Evolutionary conservation across 2,113 vertebrate species (phyloP), one percentile per base, ranked within the genome.

Genomic region (Hemibagrus wyckioides): DNA sequence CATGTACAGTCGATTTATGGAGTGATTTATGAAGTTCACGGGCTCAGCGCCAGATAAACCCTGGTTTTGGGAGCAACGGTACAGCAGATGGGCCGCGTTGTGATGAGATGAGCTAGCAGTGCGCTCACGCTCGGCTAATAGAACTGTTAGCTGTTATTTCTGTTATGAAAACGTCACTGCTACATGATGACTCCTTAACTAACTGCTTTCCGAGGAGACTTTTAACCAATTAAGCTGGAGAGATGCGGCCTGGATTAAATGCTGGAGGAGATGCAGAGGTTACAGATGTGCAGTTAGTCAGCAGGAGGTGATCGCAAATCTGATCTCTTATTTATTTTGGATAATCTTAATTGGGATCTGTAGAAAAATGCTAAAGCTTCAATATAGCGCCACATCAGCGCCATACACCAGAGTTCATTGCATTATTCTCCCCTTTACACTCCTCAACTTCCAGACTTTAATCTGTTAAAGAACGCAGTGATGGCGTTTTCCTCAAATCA

Each of bases 141-240:
- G 95, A 95, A 96, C 95, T 95, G 95, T 94, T 94, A 93, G 92
- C 94, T 94, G 94, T 94, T 95, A 94, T 94, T 94, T 94, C 91
- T 92, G 92, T 94, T 94, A 95, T 94, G 93, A 95, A 96, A 95
- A 94, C 94, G 94, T 95, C 94, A 90, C 93, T 94, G 94, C 94
- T 95, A 93, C 93, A 93, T 94, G 92, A 92, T 90, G 93, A 91
- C 90, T 92, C 93, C 93, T 93, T 94, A 94, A 95, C 95, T 94
- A 94, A 94, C 93, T 92, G 94, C 94, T 95, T 95, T 94, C 91
- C 91, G 93, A 91, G 67, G 94, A 95, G 94, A 94, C 94, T 93
- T 94, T 94, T 95, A 94, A 95, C 94, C 94, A 95, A 95, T 96
- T 95, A 95, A 93, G 94, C 41, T 5, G 92, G 91, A 92, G 92